Evolutionary conservation across 2,888 invertebrate species (phyloP), one percentile per base, ranked within the genome.

Genomic region (Neuroscelio doddi): DNA sequence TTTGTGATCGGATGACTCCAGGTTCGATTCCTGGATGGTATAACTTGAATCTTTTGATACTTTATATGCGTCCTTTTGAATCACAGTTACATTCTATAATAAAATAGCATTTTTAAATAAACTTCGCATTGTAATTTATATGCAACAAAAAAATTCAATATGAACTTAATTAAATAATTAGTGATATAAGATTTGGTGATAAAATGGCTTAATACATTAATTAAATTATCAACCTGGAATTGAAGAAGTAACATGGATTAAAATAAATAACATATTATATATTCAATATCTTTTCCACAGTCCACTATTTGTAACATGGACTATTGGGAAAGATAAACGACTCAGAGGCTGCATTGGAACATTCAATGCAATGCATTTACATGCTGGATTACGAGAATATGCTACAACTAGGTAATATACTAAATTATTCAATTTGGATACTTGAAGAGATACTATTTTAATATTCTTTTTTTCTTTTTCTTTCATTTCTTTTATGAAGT

Each of bases 271-370:
- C n/a, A n/a, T n/a, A n/a, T n/a, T n/a, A n/a, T n/a, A n/a, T n/a
- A n/a, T n/a, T n/a, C n/a, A n/a, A 21, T 21, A 5, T 21, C 3
- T 56, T 34, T 26, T 52, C n/a, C 45, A 36, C 87, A 96, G 96
- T 86, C 99, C 99, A 53, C 88, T 99, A 82, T 99, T 99, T 88
- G 99, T 99, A 72, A 99, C 99, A 67, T 99, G 99, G 99, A 95
- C 96, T 87, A 96, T 96, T 82, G 99, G 98, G 49, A 93, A 94
- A 83, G 97, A 97, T 82, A 93, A 95, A 80, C 91, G 96, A 70
- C 89, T 99, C 66, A 91, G 99, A 70, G 99, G 99, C 46, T 99
- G 99, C 87, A 99, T 99, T 83, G 99, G 99, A 64, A 99, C 99
- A 44, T 99, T 99, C 85, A 96, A 95, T 85, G 94, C 97, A 53